Evolutionary conservation across 2,797 vertebrate species (phyloP), one percentile per base, ranked within the genome.

Genomic region (Mus caroli): DNA sequence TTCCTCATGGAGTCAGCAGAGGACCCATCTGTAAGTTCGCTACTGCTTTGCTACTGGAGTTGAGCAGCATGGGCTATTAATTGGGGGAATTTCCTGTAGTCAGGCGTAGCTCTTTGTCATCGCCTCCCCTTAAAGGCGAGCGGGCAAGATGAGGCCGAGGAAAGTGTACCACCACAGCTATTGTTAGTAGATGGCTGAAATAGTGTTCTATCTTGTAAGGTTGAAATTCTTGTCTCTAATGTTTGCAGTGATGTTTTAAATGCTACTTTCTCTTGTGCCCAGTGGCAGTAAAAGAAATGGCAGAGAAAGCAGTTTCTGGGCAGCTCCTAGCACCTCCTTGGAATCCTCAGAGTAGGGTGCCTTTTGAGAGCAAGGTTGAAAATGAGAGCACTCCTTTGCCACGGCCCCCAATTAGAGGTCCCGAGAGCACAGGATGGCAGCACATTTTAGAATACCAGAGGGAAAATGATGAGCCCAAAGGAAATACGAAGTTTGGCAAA

Each of bases 241-340:
- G 31, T 84, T 96, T 34, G 75, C 17, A 19, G 40, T 88, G 37
- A 96, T 88, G 12, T 93, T 92, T 96, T 94, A 91, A 96, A 92
- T 84, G 34, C 46, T 88, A 12, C 10, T 37, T 95, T 82, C 60
- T 90, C 4, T 93, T 97, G 82, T 90, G 62, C 78, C 37, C 22
- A 99, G 99, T 31, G 96, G 98, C 98, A 82, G 98, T 99, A 14
- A 98, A 98, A 94, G 97, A 98, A 34, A 98, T 99, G 97, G 98
- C 98, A 82, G 97, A 97, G 24, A 98, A 97, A 84, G 98, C 82
- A 52, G 98, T 97, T 88, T 97, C 92, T 0, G 98, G 98, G 10
- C 97, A 94, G 37, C 98, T 98, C 71, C 92, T 88, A 12, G 94
- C 98, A 0, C 9, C 92, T 78, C 89, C 13, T 28, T 95, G 96